Percentiles rank a stretch among this genome's conserved stretches.
Conservation (phyloP, 2,113 vertebrate species). For the Limnothrissa miodon region DNA sequence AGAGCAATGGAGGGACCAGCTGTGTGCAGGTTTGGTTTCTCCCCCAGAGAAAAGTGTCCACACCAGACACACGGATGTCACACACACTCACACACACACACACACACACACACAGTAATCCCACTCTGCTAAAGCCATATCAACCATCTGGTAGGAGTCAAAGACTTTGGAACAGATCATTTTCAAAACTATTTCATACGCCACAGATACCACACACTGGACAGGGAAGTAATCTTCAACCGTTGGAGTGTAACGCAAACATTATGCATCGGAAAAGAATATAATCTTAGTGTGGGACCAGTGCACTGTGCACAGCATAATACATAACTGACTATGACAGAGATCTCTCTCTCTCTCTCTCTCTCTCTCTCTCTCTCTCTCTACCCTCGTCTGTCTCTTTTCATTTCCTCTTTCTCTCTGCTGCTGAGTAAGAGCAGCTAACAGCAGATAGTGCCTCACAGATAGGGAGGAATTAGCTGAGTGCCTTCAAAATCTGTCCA, state of each 20-base stretch:
- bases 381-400: not conserved
- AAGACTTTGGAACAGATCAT: not conserved
- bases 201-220: not conserved
- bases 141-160: not conserved
- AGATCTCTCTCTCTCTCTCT: not conserved
- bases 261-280: too few relatives aligned
- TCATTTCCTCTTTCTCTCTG: not conserved
- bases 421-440: not conserved
- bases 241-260: too few relatives aligned
- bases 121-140: not conserved
- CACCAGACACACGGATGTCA: not conserved
- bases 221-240: too few relatives aligned
- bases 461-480: not conserved
- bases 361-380: not conserved
- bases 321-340: not conserved
- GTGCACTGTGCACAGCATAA: not conserved
- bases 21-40: not conserved
- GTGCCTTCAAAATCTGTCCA: too few relatives aligned
- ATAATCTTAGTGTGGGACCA: too few relatives aligned
- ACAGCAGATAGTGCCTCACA: not conserved
- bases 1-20: not conserved
- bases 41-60: not conserved
- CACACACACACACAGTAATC: too few relatives aligned
- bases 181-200: not conserved
- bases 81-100: too few relatives aligned